These are phyloP conservation scores for Petroica traversi DNA, from an alignment of 2,113 vertebrate species.

Conservation along the genomic window DNA sequence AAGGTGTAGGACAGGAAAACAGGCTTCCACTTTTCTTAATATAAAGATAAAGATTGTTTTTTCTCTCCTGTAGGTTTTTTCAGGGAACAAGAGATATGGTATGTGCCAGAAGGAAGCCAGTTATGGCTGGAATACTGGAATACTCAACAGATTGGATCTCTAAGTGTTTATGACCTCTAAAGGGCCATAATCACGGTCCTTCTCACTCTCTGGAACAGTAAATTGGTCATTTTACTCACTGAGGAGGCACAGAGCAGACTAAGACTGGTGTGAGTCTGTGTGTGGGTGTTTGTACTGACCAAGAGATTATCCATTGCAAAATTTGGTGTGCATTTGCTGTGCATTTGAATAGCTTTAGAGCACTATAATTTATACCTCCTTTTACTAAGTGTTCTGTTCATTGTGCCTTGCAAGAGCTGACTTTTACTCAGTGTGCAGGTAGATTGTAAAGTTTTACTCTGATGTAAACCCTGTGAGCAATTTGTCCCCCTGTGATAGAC, in stretches of 20 bases:
- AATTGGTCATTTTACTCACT: background rate
- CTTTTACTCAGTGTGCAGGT: background rate
- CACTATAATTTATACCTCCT: background rate
- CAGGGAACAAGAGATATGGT: background rate
- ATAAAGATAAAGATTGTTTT: background rate
- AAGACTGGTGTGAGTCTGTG: background rate
- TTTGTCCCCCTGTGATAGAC: background rate
- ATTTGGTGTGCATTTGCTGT: background rate
- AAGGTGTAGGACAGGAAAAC: background rate
- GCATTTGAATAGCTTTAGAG: background rate
- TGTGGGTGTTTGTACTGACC: background rate
- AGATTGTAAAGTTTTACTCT: background rate
- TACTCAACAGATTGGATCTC: background rate
- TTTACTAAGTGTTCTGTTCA: background rate
- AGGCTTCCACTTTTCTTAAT: background rate
- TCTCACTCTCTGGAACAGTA: background rate
- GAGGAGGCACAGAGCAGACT: background rate
- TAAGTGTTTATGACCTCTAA: background rate
- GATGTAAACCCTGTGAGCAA: background rate
- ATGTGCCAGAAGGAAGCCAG: background rate
- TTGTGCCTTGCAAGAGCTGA: background rate
- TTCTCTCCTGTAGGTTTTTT: background rate
- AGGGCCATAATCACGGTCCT: background rate
- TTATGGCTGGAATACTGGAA: background rate
- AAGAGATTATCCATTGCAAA: background rate